A percentile compares a stretch with the other conserved stretches of the same genome.
Conservation (phyloP, 2,113 vertebrate genomes). For the Lonchura striata region DNA sequence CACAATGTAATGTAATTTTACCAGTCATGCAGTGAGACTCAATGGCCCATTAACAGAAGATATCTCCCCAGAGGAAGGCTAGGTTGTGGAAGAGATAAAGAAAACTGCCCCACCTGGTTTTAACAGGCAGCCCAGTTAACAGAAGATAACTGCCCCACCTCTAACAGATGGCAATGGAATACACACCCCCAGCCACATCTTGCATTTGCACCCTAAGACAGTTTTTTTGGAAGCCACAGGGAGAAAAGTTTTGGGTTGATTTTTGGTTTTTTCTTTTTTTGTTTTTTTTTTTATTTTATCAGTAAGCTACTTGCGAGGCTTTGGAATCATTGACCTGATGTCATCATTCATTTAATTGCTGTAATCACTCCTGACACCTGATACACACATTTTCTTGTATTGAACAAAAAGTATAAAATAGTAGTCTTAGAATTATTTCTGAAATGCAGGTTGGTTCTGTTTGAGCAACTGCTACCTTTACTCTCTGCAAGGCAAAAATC, state of each 20-base stretch:
- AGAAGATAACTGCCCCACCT: no score
- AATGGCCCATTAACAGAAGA: no score
- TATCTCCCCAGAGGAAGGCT: no score
- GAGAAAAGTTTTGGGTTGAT: not conserved
- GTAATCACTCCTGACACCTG: not conserved
- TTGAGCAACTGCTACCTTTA: not conserved
- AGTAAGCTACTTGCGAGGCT: not conserved
- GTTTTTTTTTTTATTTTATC: not conserved
- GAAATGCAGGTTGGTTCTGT: not conserved
- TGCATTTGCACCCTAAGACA: not conserved
- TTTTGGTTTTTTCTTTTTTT: not conserved
- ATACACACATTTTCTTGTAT: not conserved
- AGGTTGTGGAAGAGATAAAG: no score
- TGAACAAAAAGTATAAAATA: not conserved
- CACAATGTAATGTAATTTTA: no score
- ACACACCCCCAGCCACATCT: not conserved
- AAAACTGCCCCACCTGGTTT: no score
- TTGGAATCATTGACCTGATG: not conserved
- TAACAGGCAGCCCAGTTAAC: no score
- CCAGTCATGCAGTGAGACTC: no score
- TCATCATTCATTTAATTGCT: not conserved
- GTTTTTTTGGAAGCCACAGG: not conserved
- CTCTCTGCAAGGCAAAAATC: not conserved
- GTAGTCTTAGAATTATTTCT: not conserved
- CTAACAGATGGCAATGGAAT: no score